Conservation (phyloP, 2,113 vertebrate species). For the Cynocephalus volans region DNA sequence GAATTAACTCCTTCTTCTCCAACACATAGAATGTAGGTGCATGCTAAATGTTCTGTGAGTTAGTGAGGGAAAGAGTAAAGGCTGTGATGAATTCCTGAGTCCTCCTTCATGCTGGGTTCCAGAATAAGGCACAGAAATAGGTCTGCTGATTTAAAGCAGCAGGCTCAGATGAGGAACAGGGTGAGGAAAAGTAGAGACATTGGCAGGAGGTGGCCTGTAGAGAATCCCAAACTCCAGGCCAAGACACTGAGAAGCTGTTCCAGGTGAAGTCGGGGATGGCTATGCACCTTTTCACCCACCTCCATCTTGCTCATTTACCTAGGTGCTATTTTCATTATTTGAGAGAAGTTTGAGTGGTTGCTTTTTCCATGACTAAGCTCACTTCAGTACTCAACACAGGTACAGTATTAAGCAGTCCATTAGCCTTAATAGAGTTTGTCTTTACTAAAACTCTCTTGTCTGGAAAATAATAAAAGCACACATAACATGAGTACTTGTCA, state of each 20-base stretch:
- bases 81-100: neutral
- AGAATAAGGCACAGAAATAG: neutral
- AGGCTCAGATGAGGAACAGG: neutral
- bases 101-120: neutral
- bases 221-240: neutral
- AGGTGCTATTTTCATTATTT: slow-evolving; percentile 43
- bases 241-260: neutral
- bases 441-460: slow-evolving; percentile 34
- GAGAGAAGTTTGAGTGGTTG: neutral
- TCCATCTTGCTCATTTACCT: slow-evolving; percentile 22
- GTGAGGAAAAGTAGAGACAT: neutral
- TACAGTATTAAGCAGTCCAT: neutral
- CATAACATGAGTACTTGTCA: neutral
- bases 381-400: neutral
- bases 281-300: neutral
- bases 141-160: neutral
- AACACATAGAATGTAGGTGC: neutral
- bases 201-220: neutral
- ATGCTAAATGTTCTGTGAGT: neutral
- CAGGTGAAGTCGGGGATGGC: neutral
- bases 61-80: neutral
- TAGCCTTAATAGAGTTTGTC: slow-evolving; percentile 9
- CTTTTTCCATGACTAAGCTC: slow-evolving; percentile 37
- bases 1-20: neutral
- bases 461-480: slow-evolving; percentile 61